Evolutionary conservation across 2,113 vertebrate genomes (phyloP).

Genomic region (Tichodroma muraria): DNA sequence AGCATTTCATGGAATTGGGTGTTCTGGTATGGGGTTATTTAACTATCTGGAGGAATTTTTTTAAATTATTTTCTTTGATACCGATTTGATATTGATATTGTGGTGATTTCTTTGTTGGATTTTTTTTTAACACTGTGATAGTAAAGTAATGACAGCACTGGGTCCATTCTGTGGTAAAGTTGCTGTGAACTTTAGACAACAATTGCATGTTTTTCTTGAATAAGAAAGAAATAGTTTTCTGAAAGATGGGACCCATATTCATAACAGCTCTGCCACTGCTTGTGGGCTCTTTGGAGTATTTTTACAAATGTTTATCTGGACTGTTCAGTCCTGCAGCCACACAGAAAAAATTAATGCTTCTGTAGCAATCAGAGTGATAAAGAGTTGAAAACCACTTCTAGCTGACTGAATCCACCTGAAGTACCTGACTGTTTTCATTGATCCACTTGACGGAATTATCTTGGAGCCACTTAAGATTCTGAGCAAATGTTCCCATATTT

Average conservation of each 20-base stretch:
- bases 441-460: not conserved
- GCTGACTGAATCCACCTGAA: not conserved
- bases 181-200: not conserved
- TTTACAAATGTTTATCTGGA: not conserved
- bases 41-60: not conserved
- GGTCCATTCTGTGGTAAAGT: not conserved
- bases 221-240: not conserved
- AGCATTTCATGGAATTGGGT: not conserved
- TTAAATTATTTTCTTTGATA: accelerated
- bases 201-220: not conserved
- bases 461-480: not conserved
- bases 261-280: not conserved
- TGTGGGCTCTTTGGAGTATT: not conserved
- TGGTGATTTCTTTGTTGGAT: not conserved
- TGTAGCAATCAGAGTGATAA: not conserved
- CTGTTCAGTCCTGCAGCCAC: not conserved
- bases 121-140: not conserved
- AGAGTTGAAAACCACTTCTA: not conserved
- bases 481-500: not conserved
- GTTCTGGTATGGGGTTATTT: not conserved
- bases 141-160: not conserved
- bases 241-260: not conserved
- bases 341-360: not conserved
- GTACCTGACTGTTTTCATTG: not conserved
- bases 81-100: not conserved